Conservation (phyloP, 2,113 vertebrate genomes). For the Corapipo altera region DNA sequence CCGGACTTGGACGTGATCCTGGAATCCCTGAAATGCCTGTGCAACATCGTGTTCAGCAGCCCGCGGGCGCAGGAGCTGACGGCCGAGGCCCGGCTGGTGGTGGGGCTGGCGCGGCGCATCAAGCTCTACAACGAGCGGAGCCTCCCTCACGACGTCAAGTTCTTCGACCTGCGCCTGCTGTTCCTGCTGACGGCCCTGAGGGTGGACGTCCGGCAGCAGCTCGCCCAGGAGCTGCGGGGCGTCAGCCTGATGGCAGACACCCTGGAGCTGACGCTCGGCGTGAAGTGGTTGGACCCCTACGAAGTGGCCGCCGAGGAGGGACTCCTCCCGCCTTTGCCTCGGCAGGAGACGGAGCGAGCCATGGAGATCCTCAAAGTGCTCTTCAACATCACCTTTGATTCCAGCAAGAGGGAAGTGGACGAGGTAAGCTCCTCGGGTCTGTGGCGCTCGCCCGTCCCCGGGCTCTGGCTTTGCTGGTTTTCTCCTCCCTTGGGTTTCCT, state of each 20-base stretch:
- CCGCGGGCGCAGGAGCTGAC: constrained; percentile 77
- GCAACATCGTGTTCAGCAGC: constrained; percentile 90
- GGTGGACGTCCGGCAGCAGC: constrained; percentile 82
- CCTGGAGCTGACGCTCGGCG: constrained; percentile 80
- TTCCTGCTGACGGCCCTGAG: constrained; percentile 88
- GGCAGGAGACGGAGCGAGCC: constrained; percentile 82
- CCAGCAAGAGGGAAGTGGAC: constrained; percentile 79
- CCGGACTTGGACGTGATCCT: constrained; percentile 83
- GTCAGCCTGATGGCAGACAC: constrained; percentile 78
- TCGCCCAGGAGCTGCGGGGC: constrained; percentile 85
- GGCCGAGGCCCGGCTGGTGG: constrained; percentile 78
- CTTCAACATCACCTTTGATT: constrained; percentile 92
- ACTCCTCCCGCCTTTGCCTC: constrained; percentile 69
- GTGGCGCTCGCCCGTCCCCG: accelerated
- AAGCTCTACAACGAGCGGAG: constrained; percentile 76
- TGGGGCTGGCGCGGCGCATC: constrained; percentile 80
- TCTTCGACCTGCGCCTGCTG: constrained; percentile 89
- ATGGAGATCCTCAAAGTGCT: constrained; percentile 96
- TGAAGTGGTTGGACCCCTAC: constrained; percentile 79
- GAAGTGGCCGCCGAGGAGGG: constrained; percentile 69
- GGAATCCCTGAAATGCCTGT: constrained; percentile 91
- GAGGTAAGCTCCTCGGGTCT: constrained; percentile 75
- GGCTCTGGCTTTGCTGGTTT: neutral
- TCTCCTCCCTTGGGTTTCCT: neutral
- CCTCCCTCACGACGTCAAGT: constrained; percentile 84